These are phyloP conservation scores for Anseranas semipalmata DNA, from an alignment of 2,113 vertebrate genomes.

Conservation along the genomic window DNA sequence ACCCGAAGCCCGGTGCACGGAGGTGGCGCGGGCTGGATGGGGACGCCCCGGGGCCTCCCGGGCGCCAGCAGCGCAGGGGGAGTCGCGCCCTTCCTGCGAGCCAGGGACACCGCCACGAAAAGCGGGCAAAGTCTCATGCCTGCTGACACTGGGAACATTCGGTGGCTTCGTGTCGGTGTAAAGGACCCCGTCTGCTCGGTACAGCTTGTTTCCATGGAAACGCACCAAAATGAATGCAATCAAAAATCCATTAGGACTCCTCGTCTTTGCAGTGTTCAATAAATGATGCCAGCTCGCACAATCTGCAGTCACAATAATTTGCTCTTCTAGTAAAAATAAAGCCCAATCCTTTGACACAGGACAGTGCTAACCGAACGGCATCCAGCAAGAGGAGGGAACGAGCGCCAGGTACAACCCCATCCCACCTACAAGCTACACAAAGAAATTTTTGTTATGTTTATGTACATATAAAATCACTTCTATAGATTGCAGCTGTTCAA, in stretches of 20 bases:
- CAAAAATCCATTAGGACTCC: not conserved
- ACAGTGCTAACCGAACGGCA: fast-evolving
- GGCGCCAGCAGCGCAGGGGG: not conserved
- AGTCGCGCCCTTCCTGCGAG: not conserved
- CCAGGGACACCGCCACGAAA: not conserved
- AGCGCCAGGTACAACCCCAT: not conserved
- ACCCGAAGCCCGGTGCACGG: not conserved
- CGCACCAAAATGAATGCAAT: not conserved
- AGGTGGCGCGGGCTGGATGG: not conserved
- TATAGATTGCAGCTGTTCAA: not conserved
- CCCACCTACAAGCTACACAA: not conserved
- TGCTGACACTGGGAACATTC: not conserved
- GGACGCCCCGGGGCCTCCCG: not conserved
- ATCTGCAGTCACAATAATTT: not conserved
- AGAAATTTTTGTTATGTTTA: not conserved
- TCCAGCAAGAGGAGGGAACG: not conserved
- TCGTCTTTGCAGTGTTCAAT: not conserved
- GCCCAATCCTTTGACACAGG: not conserved
- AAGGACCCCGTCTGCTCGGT: not conserved
- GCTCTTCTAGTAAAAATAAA: not conserved
- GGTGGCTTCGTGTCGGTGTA: not conserved
- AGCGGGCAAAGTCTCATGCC: not conserved
- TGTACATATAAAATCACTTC: not conserved
- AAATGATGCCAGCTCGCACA: not conserved
- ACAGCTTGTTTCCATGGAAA: not conserved